Evolutionary conservation across 2,888 invertebrate genomes (phyloP).

Genomic region (Drosophila vallismaia): DNA sequence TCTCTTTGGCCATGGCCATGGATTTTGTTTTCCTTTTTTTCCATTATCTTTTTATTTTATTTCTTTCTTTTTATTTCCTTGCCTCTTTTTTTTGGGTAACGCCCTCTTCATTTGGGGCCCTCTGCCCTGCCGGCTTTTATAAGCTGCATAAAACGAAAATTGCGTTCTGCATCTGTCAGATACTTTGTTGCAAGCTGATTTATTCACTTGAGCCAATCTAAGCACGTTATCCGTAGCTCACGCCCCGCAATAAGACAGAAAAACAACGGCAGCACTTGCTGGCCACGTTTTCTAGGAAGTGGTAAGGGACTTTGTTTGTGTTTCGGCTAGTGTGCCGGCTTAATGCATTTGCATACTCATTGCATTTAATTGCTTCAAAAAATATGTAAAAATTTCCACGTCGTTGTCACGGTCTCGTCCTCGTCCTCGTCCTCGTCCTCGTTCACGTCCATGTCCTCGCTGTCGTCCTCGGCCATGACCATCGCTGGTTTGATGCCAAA

Average conservation of each 20-base stretch:
- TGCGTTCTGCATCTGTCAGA: conserved; percentile 76
- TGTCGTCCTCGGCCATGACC: conserved; percentile 33
- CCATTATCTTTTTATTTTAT: conserved; percentile 28
- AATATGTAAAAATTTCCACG: conserved; percentile 71
- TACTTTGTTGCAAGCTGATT: conserved; percentile 65
- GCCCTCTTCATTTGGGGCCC: conserved; percentile 68
- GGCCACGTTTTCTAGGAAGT: conserved; percentile 70
- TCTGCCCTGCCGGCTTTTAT: conserved; percentile 50
- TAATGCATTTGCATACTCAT: conserved; percentile 77
- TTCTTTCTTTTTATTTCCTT: conserved; percentile 30
- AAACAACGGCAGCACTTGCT: conserved; percentile 51
- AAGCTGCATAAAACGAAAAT: conserved; percentile 69
- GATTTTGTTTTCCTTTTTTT: conserved; percentile 27
- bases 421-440: conserved; percentile 46
- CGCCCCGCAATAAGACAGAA: conserved; percentile 41
- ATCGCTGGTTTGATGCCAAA: conserved; percentile 64
- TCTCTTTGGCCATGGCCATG: conserved; percentile 28
- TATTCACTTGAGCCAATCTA: conserved; percentile 71
- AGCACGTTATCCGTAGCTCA: conserved; percentile 72
- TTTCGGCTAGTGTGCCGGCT: conserved; percentile 33
- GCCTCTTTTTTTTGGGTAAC: conserved; percentile 47
- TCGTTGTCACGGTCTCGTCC: conserved; percentile 64
- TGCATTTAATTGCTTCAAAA: conserved; percentile 77
- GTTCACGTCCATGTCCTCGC: conserved; percentile 33
- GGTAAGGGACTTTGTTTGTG: conserved; percentile 36